phyloP scores from a whole-genome alignment of 2,113 vertebrate species.

The Istiophorus platypterus region DNA sequence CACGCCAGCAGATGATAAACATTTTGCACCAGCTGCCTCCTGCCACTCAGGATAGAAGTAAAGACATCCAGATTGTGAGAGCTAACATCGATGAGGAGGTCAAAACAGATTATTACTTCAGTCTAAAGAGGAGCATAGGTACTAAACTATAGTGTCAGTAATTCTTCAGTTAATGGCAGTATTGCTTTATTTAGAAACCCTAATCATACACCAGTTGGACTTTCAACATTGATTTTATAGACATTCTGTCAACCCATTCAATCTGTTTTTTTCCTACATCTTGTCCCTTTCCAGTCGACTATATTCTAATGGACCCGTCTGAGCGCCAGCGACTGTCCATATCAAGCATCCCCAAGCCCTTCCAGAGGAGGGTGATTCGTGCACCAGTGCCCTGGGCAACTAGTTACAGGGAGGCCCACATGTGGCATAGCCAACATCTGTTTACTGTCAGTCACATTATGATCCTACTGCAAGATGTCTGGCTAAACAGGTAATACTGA shows the following conservation, averaged over 20 bases:
- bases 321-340: slow-evolving; percentile 89
- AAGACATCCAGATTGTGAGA: slow-evolving; percentile 69
- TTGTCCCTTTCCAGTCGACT: slow-evolving; percentile 86
- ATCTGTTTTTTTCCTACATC: neutral
- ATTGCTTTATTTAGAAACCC: neutral
- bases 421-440: slow-evolving; percentile 87
- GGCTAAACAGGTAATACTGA: slow-evolving; percentile 87
- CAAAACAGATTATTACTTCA: slow-evolving; percentile 81
- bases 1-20: slow-evolving; percentile 80
- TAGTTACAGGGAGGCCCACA: slow-evolving; percentile 74
- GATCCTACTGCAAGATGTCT: slow-evolving; percentile 86
- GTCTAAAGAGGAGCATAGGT: slow-evolving; percentile 90
- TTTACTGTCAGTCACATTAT: slow-evolving; percentile 87
- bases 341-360: slow-evolving; percentile 82
- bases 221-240: neutral
- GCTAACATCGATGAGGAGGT: slow-evolving; percentile 83
- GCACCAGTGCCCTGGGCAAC: slow-evolving; percentile 90
- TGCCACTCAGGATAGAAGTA: slow-evolving; percentile 47
- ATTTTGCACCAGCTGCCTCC: slow-evolving; percentile 85
- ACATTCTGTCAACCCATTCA: neutral
- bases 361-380: slow-evolving; percentile 86
- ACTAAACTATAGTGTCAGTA: slow-evolving; percentile 47
- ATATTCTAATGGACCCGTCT: slow-evolving; percentile 89
- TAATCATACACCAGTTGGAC: neutral
- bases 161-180: neutral